Evolutionary conservation across 2,797 vertebrate genomes (phyloP).

Genomic region (Potorous gilbertii): DNA sequence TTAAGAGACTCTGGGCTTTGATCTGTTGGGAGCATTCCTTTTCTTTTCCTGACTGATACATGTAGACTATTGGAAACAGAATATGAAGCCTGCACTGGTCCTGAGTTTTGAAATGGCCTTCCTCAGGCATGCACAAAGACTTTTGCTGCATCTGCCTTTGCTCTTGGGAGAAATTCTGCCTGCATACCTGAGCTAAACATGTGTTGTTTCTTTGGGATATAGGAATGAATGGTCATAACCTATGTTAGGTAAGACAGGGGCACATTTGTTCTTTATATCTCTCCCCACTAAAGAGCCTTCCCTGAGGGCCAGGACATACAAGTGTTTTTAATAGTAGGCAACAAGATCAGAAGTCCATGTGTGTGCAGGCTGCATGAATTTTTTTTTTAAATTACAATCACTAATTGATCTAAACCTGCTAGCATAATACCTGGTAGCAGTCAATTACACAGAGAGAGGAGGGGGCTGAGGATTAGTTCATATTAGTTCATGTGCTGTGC

Average conservation of each 20-base stretch:
- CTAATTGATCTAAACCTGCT: not conserved
- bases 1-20: conserved; percentile 71
- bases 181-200: not conserved
- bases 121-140: not conserved
- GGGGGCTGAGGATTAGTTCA: not conserved
- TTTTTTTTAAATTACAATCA: not conserved
- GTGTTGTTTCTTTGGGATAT: conserved; percentile 7
- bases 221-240: not conserved
- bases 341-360: not conserved
- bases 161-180: not conserved
- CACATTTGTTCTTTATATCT: not conserved
- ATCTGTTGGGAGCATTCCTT: conserved; percentile 69
- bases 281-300: not conserved
- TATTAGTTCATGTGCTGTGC: not conserved
- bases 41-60: conserved; percentile 29
- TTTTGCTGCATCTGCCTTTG: not conserved
- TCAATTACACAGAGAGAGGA: not conserved
- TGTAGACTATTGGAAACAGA: conserved; percentile 28
- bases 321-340: not conserved
- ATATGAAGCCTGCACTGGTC: not conserved
- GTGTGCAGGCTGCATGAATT: not conserved
- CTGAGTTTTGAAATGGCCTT: not conserved
- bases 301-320: not conserved
- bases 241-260: not conserved
- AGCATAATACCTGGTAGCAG: not conserved